Evolutionary conservation across 1,140 invertebrate genomes (phyloP).

Genomic region (Battus philenor): DNA sequence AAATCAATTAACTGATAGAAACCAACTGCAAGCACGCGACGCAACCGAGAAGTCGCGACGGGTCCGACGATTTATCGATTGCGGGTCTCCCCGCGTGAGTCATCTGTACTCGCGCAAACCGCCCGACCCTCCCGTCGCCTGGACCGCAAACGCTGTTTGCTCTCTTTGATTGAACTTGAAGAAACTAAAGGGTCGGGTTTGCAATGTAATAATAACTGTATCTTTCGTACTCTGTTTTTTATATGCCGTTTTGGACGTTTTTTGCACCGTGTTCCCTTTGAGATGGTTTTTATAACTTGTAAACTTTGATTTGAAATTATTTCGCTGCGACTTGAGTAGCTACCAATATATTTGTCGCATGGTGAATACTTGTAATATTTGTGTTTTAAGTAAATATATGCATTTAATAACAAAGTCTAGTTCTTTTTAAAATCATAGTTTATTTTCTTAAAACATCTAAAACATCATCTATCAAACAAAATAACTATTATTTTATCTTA

Average conservation of each 20-base stretch:
- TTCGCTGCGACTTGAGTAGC: too few species aligned
- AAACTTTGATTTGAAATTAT: too few species aligned
- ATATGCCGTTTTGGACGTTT: conserved; percentile 24
- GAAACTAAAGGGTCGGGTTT: conserved; percentile 54
- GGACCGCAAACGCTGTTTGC: conserved; percentile 48
- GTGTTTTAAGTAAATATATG: too few species aligned
- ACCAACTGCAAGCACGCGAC: neutral
- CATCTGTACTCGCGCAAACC: conserved; percentile 39
- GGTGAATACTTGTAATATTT: too few species aligned
- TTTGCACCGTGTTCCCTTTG: conserved; percentile 29
- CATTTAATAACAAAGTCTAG: too few species aligned
- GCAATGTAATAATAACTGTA: conserved; percentile 55
- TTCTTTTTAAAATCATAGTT: too few species aligned
- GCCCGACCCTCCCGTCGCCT: conserved; percentile 24
- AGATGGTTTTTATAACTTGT: conserved; percentile 11
- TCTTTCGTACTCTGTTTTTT: conserved; percentile 38
- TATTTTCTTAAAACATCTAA: too few species aligned
- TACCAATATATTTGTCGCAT: too few species aligned
- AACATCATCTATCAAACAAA: too few species aligned
- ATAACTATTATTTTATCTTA: too few species aligned
- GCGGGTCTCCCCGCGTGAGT: conserved; percentile 55
- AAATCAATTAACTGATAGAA: conserved; percentile 11
- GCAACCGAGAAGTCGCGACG: conserved; percentile 18
- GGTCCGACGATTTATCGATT: conserved; percentile 57
- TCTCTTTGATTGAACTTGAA: conserved; percentile 64